Evolutionary conservation across 2,113 vertebrate genomes (phyloP), one percentile per base, ranked within the genome.

Genomic region (Mesoclemmys tuberculata): DNA sequence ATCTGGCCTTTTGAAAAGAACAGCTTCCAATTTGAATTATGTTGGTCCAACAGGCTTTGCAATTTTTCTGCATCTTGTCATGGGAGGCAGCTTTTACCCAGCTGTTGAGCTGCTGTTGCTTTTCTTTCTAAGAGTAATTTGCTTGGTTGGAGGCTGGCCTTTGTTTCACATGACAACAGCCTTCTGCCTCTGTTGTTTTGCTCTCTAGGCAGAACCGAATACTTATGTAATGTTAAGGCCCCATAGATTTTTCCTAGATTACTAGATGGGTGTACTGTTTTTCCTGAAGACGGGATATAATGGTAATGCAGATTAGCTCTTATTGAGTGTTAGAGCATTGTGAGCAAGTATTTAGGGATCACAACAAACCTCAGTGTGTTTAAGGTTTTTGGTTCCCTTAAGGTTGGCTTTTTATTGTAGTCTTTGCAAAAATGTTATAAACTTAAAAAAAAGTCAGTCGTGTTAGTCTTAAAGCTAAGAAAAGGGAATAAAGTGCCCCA

Each of bases 21-120:
- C 31, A 4, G 88, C 95, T 96, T 98, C 94, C 94, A 87, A 90
- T 95, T 80, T 97, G 96, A 97, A 96, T 98, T 96, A 93, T 95
- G 92, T 96, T 96, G 89, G 74, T 97, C 88, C 91, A 97, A 96
- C 96, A 96, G 94, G 89, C 94, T 97, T 92, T 98, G 95, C 96
- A 97, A 97, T 97, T 96, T 98, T 98, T 97, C 94, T 97, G 96
- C 96, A 95, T 98, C 97, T 96, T 98, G 95, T 98, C 93, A 92
- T 97, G 96, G 97, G 97, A 98, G 97, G 96, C 95, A 96, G 93
- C 86, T 94, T 98, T 90, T 92, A 89, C 94, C 93, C 95, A 96
- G 96, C 96, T 98, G 97, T 98, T 92, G 92, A 96, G 89, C 92
- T 96, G 95, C 94, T 95, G 95, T 89, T 93, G 92, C 54, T 81